Evolutionary conservation across 2,113 vertebrate genomes (phyloP), one percentile per base, ranked within the genome.

Genomic region (Australoheros scitulus): DNA sequence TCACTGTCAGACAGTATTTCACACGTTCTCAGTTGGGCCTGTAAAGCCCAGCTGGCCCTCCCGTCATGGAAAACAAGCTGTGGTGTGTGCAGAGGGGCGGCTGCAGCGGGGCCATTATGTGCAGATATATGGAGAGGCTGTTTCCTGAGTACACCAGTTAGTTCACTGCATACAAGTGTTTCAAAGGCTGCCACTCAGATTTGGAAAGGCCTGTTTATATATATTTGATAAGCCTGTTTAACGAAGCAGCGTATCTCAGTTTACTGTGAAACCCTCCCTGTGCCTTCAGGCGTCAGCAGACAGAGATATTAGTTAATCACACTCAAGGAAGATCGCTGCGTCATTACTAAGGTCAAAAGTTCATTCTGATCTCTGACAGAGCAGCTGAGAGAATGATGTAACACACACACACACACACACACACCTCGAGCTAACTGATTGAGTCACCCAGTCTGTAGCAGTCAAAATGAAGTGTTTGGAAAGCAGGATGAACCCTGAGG

Each of bases 241-340:
- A 26, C 22, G 24, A 0, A 8, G 17, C 0, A 22, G 55, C 20
- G 17, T 0, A 0, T 0, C 22, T n/a, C 24, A n/a, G 13, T 41
- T 0, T 24, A 18, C 41, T 68, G 41, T 0, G 14, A 17, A 52
- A 52, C 17, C 2, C 5, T 17, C 18, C 6, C 50, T 47, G 5
- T 47, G 43, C 43, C 43, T 5, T 47, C 36, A 38, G 36, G 29
- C 29, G 4, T 29, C 29, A 29, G 29, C 29, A 29, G 29, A 29
- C 6, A 34, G 6, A 38, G 36, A 9, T 38, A 38, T 47, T 15
- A 47, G 43, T 15, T 15, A 5, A 15, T 47, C 14, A 47, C 15
- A 13, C 13, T 47, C 43, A 14, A 43, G 41, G 11, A 13, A 43
- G 5, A 47, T 5, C 41, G 10, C 41, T 4, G 41, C 4, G 14